phyloP scores from a whole-genome alignment of 2,888 invertebrate genomes.

The Ceramica pisi region DNA sequence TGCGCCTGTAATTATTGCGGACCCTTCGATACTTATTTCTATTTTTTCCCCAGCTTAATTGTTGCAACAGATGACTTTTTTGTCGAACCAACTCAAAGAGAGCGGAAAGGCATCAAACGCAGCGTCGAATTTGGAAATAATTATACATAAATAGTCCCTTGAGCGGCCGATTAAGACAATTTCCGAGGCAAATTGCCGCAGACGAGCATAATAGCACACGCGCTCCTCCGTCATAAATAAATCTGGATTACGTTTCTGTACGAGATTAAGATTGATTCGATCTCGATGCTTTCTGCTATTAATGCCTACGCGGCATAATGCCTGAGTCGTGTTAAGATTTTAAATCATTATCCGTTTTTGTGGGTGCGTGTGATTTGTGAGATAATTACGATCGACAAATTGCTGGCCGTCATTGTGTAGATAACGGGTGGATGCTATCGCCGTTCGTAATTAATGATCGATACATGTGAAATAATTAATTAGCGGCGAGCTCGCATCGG shows the following conservation, averaged over 20 bases:
- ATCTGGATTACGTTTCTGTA: slow-evolving; percentile 91
- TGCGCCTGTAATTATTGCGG: slow-evolving; percentile 90
- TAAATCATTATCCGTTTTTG: slow-evolving; percentile 87
- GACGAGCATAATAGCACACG: slow-evolving; percentile 91
- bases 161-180: slow-evolving; percentile 91
- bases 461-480: slow-evolving; percentile 91
- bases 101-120: slow-evolving; percentile 91
- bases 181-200: slow-evolving; percentile 91
- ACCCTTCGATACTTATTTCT: slow-evolving; percentile 91
- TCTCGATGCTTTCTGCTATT: slow-evolving; percentile 89
- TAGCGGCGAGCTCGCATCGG: slow-evolving; percentile 84
- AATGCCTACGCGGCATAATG: slow-evolving; percentile 86
- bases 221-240: slow-evolving; percentile 89
- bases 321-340: slow-evolving; percentile 85
- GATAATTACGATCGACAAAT: slow-evolving; percentile 90
- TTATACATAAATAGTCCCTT: slow-evolving; percentile 91
- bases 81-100: slow-evolving; percentile 90
- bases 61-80: slow-evolving; percentile 91
- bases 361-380: slow-evolving; percentile 84
- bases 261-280: slow-evolving; percentile 91
- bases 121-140: slow-evolving; percentile 91
- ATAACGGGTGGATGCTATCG: slow-evolving; percentile 85
- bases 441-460: slow-evolving; percentile 89
- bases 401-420: slow-evolving; percentile 87
- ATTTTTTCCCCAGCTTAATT: slow-evolving; percentile 89